Conservation (phyloP, 2,797 vertebrate genomes). For the Tokudaia tokunoshimensis region DNA sequence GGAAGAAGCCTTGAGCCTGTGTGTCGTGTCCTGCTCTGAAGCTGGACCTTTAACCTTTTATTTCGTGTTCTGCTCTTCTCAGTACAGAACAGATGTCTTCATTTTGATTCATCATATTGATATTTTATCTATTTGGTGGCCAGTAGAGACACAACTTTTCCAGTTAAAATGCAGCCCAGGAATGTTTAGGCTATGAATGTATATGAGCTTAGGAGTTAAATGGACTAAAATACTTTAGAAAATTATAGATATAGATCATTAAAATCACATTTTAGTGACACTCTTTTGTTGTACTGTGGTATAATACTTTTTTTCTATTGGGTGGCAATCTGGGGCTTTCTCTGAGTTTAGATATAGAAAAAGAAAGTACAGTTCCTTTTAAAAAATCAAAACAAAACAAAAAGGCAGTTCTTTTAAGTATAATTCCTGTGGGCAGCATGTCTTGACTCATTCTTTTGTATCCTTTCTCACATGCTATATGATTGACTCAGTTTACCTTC, state of each 20-base stretch:
- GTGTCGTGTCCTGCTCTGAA: conserved; percentile 28
- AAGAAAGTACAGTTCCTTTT: not conserved
- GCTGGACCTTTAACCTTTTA: not conserved
- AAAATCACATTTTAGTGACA: not conserved
- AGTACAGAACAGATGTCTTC: conserved; percentile 47
- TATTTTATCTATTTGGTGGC: conserved; percentile 31
- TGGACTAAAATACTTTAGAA: not conserved
- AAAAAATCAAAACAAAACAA: not conserved
- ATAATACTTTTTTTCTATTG: not conserved
- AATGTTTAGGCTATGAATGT: not conserved
- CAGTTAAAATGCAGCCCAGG: not conserved
- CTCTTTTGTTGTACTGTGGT: not conserved
- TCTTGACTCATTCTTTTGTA: not conserved
- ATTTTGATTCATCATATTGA: conserved; percentile 36
- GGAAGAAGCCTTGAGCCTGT: not conserved
- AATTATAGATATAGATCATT: not conserved
- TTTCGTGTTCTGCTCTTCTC: conserved; percentile 44
- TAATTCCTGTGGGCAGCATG: not conserved
- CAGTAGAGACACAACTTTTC: conserved; percentile 44
- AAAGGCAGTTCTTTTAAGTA: not conserved
- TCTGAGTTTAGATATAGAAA: conserved; percentile 2
- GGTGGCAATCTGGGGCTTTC: not conserved
- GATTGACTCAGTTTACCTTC: conserved; percentile 5
- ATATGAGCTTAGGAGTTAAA: conserved; percentile 15
- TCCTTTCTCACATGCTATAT: not conserved